A percentile compares a stretch with the other conserved stretches of the same genome.
Evolutionary conservation across 92 coral and sea anemone genomes (phyloP).

Genomic region (Ricordea florida): DNA sequence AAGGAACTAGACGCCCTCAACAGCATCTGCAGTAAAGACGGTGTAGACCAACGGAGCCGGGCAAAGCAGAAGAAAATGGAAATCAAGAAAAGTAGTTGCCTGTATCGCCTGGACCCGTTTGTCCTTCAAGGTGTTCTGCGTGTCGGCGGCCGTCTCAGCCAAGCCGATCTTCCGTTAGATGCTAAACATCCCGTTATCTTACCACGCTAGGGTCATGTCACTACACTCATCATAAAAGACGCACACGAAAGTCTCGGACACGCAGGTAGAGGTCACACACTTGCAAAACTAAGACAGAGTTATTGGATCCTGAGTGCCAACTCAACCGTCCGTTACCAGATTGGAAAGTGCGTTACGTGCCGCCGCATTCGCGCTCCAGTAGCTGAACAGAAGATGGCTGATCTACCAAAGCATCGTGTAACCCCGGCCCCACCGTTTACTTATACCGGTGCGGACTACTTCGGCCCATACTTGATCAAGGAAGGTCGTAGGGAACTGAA

Average conservation of each 20-base stretch:
- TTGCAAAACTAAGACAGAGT: slow-evolving; percentile 51
- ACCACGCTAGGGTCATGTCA: slow-evolving; percentile 60
- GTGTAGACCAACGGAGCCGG: slow-evolving; percentile 2
- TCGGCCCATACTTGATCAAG: slow-evolving; percentile 50
- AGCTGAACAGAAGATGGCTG: slow-evolving; percentile 53
- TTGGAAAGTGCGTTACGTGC: slow-evolving; percentile 46
- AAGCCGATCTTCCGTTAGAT: slow-evolving; percentile 61
- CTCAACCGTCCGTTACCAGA: slow-evolving; percentile 43
- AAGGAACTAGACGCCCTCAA: slow-evolving; percentile 44
- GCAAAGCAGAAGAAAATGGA: slow-evolving; percentile 20
- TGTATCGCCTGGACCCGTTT: slow-evolving; percentile 65
- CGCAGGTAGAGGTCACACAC: slow-evolving; percentile 67
- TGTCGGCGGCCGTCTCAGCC: slow-evolving; percentile 70
- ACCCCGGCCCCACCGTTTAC: slow-evolving; percentile 48
- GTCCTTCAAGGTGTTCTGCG: slow-evolving; percentile 50
- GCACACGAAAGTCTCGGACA: slow-evolving; percentile 49
- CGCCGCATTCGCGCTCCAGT: slow-evolving; percentile 11
- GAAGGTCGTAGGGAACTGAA: slow-evolving; percentile 51
- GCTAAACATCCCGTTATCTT: slow-evolving; percentile 57
- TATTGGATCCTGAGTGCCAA: slow-evolving; percentile 66
- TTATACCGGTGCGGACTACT: slow-evolving; percentile 30
- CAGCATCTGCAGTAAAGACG: slow-evolving; percentile 14
- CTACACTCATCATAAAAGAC: slow-evolving; percentile 42
- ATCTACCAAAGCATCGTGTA: slow-evolving; percentile 19
- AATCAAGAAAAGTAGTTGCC: slow-evolving; percentile 46